These are phyloP conservation scores for Xyrauchen texanus DNA, from an alignment of 2,113 vertebrate species.

Conservation along the genomic window DNA sequence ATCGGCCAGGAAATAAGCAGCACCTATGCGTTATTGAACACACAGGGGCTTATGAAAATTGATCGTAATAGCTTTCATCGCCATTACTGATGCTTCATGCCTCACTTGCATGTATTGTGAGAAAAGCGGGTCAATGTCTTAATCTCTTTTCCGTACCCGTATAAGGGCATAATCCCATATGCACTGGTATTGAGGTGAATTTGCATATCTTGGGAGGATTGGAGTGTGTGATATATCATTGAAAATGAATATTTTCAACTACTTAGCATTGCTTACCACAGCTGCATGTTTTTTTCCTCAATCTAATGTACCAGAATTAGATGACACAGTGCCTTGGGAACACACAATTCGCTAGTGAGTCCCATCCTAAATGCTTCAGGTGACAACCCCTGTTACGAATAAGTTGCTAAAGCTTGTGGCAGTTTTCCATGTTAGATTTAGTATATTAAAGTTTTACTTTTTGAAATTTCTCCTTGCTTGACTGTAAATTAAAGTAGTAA, in stretches of 20 bases:
- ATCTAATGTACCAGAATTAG: neutral
- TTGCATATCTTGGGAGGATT: conserved; percentile 49
- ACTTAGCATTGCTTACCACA: conserved; percentile 33
- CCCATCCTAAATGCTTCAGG: too few relatives aligned
- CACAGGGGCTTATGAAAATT: conserved; percentile 57
- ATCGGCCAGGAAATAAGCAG: conserved; percentile 50
- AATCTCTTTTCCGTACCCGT: conserved; percentile 56
- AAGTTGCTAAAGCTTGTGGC: too few relatives aligned
- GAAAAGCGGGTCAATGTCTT: conserved; percentile 65
- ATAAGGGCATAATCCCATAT: conserved; percentile 51
- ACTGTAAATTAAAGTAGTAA: too few relatives aligned
- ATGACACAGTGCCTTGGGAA: conserved; percentile 26
- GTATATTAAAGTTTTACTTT: too few relatives aligned
- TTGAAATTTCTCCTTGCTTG: too few relatives aligned
- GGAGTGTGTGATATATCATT: conserved; percentile 47
- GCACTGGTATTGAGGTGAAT: conserved; percentile 46
- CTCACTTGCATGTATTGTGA: conserved; percentile 56
- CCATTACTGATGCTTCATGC: conserved; percentile 50
- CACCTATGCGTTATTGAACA: conserved; percentile 59
- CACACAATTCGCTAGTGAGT: neutral
- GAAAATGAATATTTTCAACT: conserved; percentile 42
- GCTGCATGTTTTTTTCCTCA: neutral
- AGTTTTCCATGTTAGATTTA: too few relatives aligned
- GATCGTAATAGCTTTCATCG: conserved; percentile 60
- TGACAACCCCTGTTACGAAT: too few relatives aligned